A percentile compares a stretch with the other conserved stretches of the same genome.
Conservation (phyloP, 2,888 invertebrate genomes). For the Agapostemon virescens region DNA sequence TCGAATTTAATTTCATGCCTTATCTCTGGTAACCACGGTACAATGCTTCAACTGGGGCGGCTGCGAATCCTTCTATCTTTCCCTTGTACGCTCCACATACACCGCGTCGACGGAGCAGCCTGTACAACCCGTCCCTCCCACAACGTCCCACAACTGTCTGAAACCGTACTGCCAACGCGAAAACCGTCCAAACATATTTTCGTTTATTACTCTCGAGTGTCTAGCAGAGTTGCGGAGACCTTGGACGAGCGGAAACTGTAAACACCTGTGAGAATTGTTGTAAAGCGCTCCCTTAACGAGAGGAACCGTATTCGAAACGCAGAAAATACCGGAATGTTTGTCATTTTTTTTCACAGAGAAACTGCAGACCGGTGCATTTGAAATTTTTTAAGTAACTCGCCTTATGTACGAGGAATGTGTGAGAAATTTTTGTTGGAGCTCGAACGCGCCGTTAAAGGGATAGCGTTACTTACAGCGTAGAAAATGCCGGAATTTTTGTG, state of each 20-base stretch:
- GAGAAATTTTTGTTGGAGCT: too few relatives aligned
- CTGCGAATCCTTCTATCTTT: constrained; percentile 69
- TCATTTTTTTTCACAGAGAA: background rate
- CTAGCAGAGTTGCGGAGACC: background rate
- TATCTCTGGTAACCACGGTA: constrained; percentile 72
- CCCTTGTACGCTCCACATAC: constrained; percentile 51
- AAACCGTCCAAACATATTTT: constrained; percentile 3
- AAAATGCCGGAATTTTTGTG: too few relatives aligned
- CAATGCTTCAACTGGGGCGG: constrained; percentile 72
- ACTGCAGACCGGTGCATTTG: background rate
- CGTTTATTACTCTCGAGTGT: background rate
- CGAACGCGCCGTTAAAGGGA: too few relatives aligned
- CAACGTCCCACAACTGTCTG: background rate
- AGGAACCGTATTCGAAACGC: background rate
- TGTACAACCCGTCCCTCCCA: constrained; percentile 9
- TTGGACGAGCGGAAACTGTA: background rate
- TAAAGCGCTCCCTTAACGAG: background rate
- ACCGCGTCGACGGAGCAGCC: constrained; percentile 15
- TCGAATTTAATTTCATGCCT: constrained; percentile 77
- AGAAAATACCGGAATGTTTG: background rate
- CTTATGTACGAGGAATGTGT: too few relatives aligned
- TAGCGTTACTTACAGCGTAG: too few relatives aligned
- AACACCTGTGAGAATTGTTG: background rate
- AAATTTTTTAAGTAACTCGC: too few relatives aligned
- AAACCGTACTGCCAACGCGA: constrained; percentile 4